Evolutionary conservation across 2,797 vertebrate genomes (phyloP).

Genomic region (Valencia hispanica): DNA sequence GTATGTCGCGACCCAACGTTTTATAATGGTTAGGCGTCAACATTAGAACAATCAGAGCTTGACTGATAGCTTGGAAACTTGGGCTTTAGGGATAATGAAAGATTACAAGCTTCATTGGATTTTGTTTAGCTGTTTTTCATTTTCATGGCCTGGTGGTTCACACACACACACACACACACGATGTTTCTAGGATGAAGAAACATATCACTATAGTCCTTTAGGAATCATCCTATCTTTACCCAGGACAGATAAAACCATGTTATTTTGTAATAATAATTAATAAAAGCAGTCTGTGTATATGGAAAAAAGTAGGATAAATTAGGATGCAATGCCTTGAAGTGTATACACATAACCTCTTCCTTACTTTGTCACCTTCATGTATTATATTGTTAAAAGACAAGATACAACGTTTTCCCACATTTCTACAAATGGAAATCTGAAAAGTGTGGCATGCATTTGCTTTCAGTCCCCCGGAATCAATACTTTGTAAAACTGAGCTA

Average conservation of each 20-base stretch:
- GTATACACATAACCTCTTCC: not conserved
- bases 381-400: not conserved
- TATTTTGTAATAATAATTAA: conserved; percentile 25
- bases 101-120: conserved; percentile 15
- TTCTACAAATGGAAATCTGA: not conserved
- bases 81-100: conserved; percentile 13
- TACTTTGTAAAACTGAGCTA: too few species aligned
- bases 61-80: conserved; percentile 20
- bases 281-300: not conserved
- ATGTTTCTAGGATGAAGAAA: not conserved
- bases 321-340: not conserved
- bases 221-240: conserved; percentile 14
- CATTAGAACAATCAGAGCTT: conserved; percentile 17
- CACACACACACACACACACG: not conserved
- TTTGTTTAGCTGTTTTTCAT: not conserved
- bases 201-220: not conserved
- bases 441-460: not conserved
- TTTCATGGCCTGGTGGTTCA: not conserved
- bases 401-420: too few species aligned
- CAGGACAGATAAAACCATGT: conserved; percentile 20
- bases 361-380: not conserved
- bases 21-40: conserved; percentile 18
- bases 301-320: not conserved
- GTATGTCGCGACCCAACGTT: conserved; percentile 12
- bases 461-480: not conserved